A percentile compares a stretch with the other conserved stretches of the same genome.
Evolutionary conservation across 2,888 invertebrate genomes (phyloP).

Genomic region (Cepaea hortensis): DNA sequence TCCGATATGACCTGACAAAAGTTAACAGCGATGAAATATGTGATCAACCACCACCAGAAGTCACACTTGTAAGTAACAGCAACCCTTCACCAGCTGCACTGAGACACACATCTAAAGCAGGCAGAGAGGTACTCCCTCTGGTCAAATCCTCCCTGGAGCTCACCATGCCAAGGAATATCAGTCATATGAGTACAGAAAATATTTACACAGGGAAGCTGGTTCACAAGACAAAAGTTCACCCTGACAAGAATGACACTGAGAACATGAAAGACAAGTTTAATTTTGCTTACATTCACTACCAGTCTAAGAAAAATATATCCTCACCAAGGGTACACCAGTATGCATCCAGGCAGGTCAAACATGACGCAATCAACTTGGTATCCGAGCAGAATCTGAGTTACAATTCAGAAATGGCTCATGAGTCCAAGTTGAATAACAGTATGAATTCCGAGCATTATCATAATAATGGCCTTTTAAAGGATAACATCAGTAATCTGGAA

Average conservation of each 20-base stretch:
- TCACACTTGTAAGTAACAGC: neutral
- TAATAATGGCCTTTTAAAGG: neutral
- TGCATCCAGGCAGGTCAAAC: neutral
- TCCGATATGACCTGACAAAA: constrained; percentile 1
- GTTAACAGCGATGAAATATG: neutral
- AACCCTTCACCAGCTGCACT: neutral
- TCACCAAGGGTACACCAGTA: neutral
- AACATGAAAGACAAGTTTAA: constrained; percentile 8
- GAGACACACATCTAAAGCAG: neutral
- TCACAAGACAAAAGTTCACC: neutral
- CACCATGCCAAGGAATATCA: neutral
- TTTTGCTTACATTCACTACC: neutral
- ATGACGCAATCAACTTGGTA: neutral
- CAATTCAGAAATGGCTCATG: neutral
- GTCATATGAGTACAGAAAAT: constrained; percentile 12
- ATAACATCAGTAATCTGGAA: constrained; percentile 10
- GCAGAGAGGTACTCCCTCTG: neutral
- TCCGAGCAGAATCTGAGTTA: constrained; percentile 10
- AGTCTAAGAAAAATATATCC: neutral
- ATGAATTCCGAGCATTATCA: neutral
- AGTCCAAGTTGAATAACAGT: neutral
- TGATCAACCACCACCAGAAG: constrained; percentile 1
- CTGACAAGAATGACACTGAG: neutral
- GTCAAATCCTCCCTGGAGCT: constrained; percentile 4
- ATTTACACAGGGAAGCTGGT: neutral